Evolutionary conservation across 2,113 vertebrate genomes (phyloP), one percentile per base, ranked within the genome.

Genomic region (Podiceps cristatus): DNA sequence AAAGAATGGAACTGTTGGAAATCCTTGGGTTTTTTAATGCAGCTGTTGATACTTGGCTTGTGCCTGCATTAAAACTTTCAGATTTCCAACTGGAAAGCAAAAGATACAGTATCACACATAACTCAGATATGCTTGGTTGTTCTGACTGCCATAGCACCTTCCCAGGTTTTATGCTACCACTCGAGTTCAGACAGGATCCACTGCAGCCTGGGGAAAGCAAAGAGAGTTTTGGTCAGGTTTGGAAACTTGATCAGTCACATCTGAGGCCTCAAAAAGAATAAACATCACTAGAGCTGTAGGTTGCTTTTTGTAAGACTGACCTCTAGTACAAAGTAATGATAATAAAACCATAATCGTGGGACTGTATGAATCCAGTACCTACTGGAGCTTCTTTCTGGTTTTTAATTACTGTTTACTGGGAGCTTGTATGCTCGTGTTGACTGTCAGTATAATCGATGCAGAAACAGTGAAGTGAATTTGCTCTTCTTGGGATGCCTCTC

Each of bases 41-140:
- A 87, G 69, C 77, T 76, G 22, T 90, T 78, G 42, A 50, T 91
- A 63, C n/a, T 62, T 87, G 44, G 35, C 24, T 85, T 81, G 27
- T 86, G 50, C 56, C 78, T 94, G 85, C 95, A 71, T 96, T 96
- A 94, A 91, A 93, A 86, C 52, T 59, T 76, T 11, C 73, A 85
- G 73, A 91, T 93, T 95, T 97, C 91, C 91, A 88, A 86, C 58
- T 67, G n/a, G 47, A 80, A 93, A 72, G 29, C 40, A 23, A 78
- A 88, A 89, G 28, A 29, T 25, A 35, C n/a, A 56, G 8, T 59
- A 24, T 73, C 58, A 49, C 69, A 44, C 1, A 0, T 50, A 75
- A 69, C 49, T 91, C 73, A 72, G 37, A 5, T 72, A 4, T 7
- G 3, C 31, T 69, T 84, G 53, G 35, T 71, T 64, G 53, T 87